These are phyloP conservation scores for Ornithoptera priamus DNA, from an alignment of 2,888 invertebrate genomes.

Conservation along the genomic window DNA sequence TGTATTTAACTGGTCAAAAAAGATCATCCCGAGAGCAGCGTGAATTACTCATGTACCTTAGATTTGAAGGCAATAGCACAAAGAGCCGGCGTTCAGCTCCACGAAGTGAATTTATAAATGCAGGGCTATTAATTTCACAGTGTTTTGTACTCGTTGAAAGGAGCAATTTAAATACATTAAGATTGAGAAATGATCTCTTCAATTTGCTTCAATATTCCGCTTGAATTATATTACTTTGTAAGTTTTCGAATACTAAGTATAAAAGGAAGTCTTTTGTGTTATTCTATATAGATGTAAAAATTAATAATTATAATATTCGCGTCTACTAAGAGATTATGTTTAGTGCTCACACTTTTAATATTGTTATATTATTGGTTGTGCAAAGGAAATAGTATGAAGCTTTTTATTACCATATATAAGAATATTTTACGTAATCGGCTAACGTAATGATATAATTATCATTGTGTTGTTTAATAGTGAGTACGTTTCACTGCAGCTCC, in stretches of 20 bases:
- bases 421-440: too few species aligned
- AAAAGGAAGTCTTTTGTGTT: conserved; percentile 4
- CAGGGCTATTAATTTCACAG: conserved; percentile 31
- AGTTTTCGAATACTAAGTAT: conserved; percentile 19
- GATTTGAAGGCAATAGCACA: conserved; percentile 28
- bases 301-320: not conserved
- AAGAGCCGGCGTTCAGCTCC: conserved; percentile 25
- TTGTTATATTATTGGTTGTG: too few species aligned
- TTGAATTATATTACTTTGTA: conserved; percentile 27
- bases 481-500: too few species aligned
- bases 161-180: conserved; percentile 32
- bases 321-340: not conserved
- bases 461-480: too few species aligned
- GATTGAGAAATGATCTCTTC: conserved; percentile 31
- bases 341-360: not conserved
- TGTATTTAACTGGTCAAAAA: conserved; percentile 1
- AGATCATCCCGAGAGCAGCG: conserved; percentile 6
- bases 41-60: conserved; percentile 29
- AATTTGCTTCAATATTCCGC: conserved; percentile 32
- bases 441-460: too few species aligned
- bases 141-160: conserved; percentile 31
- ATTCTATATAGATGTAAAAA: not conserved
- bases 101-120: conserved; percentile 30
- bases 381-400: too few species aligned
- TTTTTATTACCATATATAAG: too few species aligned